Evolutionary conservation across 2,797 vertebrate species (phyloP).

Genomic region (Sus cebifrons): DNA sequence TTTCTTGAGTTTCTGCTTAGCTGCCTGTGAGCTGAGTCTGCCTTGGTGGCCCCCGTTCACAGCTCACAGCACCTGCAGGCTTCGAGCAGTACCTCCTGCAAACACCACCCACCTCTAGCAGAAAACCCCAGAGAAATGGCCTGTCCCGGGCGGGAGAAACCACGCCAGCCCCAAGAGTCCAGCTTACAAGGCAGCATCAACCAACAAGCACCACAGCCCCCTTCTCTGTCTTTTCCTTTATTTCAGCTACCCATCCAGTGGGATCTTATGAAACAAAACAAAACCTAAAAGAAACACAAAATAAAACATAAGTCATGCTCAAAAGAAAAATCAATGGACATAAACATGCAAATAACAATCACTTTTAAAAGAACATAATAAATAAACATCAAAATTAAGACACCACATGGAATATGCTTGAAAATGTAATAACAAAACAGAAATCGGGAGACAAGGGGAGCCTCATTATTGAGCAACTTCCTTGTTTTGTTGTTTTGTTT

Average conservation of each 20-base stretch:
- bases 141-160: constrained; percentile 88
- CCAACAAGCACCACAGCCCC: constrained; percentile 90
- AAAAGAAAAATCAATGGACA: constrained; percentile 89
- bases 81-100: constrained; percentile 80
- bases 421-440: constrained; percentile 81
- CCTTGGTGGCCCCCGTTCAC: constrained; percentile 83
- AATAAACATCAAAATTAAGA: constrained; percentile 84
- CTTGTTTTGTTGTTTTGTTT: too few relatives aligned
- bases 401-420: constrained; percentile 84
- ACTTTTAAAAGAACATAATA: constrained; percentile 85
- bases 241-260: constrained; percentile 97
- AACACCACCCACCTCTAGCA: constrained; percentile 86
- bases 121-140: constrained; percentile 87
- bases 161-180: constrained; percentile 88
- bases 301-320: constrained; percentile 91
- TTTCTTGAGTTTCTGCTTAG: constrained; percentile 87
- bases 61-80: constrained; percentile 82
- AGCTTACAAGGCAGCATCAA: constrained; percentile 88
- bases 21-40: constrained; percentile 85
- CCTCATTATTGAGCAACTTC: not conserved
- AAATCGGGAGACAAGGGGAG: constrained; percentile 67
- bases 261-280: constrained; percentile 99
- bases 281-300: constrained; percentile 98
- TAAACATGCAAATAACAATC: constrained; percentile 85
- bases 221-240: constrained; percentile 92